Conservation (phyloP, 2,888 invertebrate genomes). For the Eurytoma californica region DNA sequence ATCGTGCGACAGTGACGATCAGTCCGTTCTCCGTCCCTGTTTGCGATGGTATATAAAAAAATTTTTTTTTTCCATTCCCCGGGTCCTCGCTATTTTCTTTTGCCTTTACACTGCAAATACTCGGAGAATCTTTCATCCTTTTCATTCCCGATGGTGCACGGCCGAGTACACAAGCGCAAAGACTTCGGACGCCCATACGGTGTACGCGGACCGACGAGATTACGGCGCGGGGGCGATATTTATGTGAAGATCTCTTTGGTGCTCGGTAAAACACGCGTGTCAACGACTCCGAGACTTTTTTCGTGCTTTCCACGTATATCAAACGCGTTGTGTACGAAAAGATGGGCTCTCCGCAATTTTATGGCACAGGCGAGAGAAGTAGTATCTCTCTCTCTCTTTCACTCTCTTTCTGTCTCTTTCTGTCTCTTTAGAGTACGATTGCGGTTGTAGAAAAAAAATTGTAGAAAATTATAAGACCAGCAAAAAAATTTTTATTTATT, state of each 20-base stretch:
- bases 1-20: no score
- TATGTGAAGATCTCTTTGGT: conserved; percentile 59
- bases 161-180: not conserved
- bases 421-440: no score
- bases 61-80: no score
- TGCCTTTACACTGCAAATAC: no score
- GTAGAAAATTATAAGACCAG: no score
- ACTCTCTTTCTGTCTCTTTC: not conserved
- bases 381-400: no score
- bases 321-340: conserved; percentile 23
- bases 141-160: not conserved
- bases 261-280: conserved; percentile 42
- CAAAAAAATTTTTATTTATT: no score
- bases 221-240: conserved; percentile 59
- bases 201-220: conserved; percentile 54
- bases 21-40: no score
- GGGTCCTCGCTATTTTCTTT: no score
- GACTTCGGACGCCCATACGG: not conserved
- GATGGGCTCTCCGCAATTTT: conserved; percentile 14
- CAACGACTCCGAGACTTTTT: conserved; percentile 4
- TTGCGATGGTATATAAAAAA: no score
- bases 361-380: conserved; percentile 36
- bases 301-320: not conserved
- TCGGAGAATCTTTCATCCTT: no score
- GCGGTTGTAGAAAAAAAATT: not conserved